These are phyloP conservation scores for Tachina fera DNA, from an alignment of 2,888 invertebrate species.

Conservation along the genomic window DNA sequence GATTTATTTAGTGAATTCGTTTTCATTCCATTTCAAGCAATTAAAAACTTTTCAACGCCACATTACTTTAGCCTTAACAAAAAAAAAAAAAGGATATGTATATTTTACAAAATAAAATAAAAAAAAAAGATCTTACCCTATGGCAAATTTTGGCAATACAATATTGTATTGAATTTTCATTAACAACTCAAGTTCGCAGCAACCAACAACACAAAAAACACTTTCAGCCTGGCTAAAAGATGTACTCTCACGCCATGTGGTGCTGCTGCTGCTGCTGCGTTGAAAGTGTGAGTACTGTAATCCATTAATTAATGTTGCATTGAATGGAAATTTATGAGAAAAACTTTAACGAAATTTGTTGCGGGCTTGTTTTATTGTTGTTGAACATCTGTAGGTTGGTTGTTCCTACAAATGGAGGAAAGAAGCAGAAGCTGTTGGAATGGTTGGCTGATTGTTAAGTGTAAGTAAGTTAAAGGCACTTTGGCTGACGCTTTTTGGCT, in stretches of 20 bases:
- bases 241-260: slow-evolving; percentile 17
- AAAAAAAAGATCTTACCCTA: slow-evolving; percentile 12
- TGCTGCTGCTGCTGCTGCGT: not conserved
- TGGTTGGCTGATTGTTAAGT: not conserved
- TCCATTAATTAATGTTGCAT: slow-evolving; percentile 72
- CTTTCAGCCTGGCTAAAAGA: slow-evolving; percentile 7
- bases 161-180: slow-evolving; percentile 70
- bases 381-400: slow-evolving; percentile 46
- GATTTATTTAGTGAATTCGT: slow-evolving; percentile 35
- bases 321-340: slow-evolving; percentile 71
- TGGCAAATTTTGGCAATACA: slow-evolving; percentile 51
- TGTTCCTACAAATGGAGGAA: not conserved
- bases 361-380: slow-evolving; percentile 68
- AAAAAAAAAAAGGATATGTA: slow-evolving; percentile 4
- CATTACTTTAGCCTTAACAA: slow-evolving; percentile 48
- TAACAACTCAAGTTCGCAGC: slow-evolving; percentile 46
- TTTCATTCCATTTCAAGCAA: slow-evolving; percentile 55
- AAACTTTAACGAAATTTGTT: slow-evolving; percentile 71
- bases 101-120: not conserved
- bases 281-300: slow-evolving; percentile 64
- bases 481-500: slow-evolving; percentile 5
- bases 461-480: not conserved
- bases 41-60: slow-evolving; percentile 68
- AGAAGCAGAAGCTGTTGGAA: not conserved
- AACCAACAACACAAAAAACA: slow-evolving; percentile 24